phyloP scores from a whole-genome alignment of 2,888 invertebrate genomes.

The Lumbricus terrestris region DNA sequence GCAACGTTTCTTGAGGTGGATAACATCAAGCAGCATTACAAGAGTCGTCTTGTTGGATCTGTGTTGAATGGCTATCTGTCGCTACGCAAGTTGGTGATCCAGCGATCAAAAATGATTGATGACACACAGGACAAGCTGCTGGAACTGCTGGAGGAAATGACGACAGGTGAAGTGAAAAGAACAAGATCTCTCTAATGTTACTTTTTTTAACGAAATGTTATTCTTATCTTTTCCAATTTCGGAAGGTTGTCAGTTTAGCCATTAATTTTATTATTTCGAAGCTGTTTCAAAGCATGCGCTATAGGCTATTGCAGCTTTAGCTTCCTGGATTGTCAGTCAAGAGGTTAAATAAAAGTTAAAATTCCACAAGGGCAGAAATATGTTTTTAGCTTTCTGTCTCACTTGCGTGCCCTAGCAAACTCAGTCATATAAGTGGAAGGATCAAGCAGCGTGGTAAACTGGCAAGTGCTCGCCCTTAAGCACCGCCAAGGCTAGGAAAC shows the following conservation, averaged over 20 bases:
- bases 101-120: conserved; percentile 89
- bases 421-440: not conserved
- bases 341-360: not conserved
- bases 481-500: not conserved
- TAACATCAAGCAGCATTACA: conserved; percentile 84
- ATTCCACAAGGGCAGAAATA: not conserved
- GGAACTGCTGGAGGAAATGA: conserved; percentile 91
- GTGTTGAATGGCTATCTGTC: conserved; percentile 92
- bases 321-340: not conserved
- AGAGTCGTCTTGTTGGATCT: conserved; percentile 81
- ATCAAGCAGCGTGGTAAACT: not conserved
- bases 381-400: not conserved
- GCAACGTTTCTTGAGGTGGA: conserved; percentile 84
- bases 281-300: not conserved
- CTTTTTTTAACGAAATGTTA: not conserved
- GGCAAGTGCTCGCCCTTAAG: not conserved
- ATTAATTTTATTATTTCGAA: not conserved
- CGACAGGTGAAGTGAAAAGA: conserved; percentile 70
- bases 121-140: conserved; percentile 92
- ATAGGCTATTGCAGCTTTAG: not conserved
- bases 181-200: not conserved
- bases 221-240: not conserved
- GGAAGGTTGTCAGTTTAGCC: not conserved
- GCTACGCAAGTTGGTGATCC: conserved; percentile 83
- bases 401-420: not conserved